Conservation (phyloP, 1,140 invertebrate species). For the Phymorhynchus buccinoides region DNA sequence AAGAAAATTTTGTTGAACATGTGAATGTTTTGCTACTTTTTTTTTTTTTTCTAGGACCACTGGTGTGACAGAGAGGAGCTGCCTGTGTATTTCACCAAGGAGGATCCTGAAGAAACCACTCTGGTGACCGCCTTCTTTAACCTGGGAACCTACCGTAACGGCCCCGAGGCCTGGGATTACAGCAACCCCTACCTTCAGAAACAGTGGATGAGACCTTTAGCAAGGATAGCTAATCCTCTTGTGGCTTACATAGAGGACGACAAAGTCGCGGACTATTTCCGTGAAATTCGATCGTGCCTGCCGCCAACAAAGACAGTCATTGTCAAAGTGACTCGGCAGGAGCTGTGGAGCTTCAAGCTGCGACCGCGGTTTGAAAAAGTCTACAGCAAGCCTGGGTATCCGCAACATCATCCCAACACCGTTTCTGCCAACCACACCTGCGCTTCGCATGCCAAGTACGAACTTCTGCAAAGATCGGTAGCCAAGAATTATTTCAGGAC, state of each 20-base stretch:
- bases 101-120: conserved; percentile 48
- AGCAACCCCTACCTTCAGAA: conserved; percentile 48
- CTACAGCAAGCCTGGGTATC: conserved; percentile 56
- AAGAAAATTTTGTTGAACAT: no score
- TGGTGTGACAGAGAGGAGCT: conserved; percentile 41
- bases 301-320: conserved; percentile 49
- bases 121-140: conserved; percentile 55
- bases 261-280: conserved; percentile 42
- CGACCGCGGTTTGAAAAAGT: conserved; percentile 49
- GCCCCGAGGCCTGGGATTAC: conserved; percentile 34
- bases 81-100: conserved; percentile 29
- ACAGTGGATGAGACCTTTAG: conserved; percentile 51
- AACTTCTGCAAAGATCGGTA: conserved; percentile 53
- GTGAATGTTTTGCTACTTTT: not conserved
- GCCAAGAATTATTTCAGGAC: conserved; percentile 54
- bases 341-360: conserved; percentile 58
- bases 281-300: conserved; percentile 39
- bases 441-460: conserved; percentile 69
- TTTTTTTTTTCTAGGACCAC: conserved; percentile 14
- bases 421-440: conserved; percentile 60
- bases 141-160: conserved; percentile 50
- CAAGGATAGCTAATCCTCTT: conserved; percentile 51
- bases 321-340: conserved; percentile 45
- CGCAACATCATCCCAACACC: conserved; percentile 65
- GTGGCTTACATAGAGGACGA: conserved; percentile 54